Conservation (phyloP, 1,140 invertebrate species). For the Brachionus rotundiformis region DNA sequence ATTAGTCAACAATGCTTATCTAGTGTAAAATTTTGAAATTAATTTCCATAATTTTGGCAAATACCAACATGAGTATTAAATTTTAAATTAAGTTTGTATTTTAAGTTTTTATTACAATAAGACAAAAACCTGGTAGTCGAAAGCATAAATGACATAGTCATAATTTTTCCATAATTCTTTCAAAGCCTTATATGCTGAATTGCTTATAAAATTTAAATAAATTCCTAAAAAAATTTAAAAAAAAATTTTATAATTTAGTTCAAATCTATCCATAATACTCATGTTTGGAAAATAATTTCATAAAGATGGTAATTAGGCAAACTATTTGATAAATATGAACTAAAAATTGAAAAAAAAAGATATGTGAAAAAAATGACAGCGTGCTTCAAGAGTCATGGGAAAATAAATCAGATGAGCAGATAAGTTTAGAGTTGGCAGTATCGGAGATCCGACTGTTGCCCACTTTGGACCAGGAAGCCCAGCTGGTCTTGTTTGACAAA, state of each 20-base stretch:
- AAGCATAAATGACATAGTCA: not conserved
- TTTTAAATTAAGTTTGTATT: too few species aligned
- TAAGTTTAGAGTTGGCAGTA: not conserved
- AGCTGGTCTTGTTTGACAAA: slow-evolving; percentile 6
- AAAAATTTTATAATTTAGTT: not conserved
- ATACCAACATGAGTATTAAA: too few species aligned
- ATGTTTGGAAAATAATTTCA: not conserved
- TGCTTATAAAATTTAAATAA: not conserved
- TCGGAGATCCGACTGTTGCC: not conserved
- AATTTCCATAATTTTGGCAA: too few species aligned
- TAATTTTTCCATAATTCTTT: slow-evolving; percentile 1
- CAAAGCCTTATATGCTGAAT: not conserved
- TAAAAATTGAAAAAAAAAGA: not conserved
- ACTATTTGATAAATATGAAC: too few species aligned
- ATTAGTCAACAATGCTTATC: too few species aligned
- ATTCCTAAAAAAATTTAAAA: not conserved
- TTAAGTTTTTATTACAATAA: not conserved
- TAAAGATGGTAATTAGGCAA: not conserved
- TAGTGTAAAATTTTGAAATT: too few species aligned
- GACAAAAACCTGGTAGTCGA: not conserved
- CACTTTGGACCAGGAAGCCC: not conserved
- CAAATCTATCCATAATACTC: not conserved
- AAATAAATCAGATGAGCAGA: slow-evolving; percentile 8
- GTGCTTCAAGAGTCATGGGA: not conserved
- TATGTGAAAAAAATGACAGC: slow-evolving; percentile 1